Evolutionary conservation across 2,113 vertebrate genomes (phyloP), one percentile per base, ranked within the genome.

Genomic region (Oriolus oriolus): DNA sequence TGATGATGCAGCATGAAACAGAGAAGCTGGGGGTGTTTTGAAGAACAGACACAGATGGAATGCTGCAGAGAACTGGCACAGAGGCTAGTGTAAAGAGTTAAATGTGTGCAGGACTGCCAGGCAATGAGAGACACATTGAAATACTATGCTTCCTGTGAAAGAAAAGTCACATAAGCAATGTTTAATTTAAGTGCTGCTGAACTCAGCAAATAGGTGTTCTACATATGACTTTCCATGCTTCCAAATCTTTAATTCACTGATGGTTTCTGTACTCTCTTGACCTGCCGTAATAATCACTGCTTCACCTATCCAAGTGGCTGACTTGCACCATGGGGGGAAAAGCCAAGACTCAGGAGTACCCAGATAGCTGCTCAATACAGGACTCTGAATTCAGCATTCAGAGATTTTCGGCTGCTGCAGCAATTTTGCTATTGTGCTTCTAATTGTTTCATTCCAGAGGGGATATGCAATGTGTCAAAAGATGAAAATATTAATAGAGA

Each of bases 131-230:
- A 83, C 69, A 79, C 27, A 41, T 35, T 87, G 61, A 88, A 95
- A 92, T 2, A 20, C 56, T 74, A 28, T 14, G 13, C 56, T 71
- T 91, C 52, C 64, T 75, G n/a, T 75, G 80, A 74, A 70, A 86
- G 68, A 73, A 52, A 90, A 79, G 63, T 83, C 92, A 89, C 17
- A 2, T 84, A 89, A 95, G 73, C 68, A 57, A 37, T 44, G 39
- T 89, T 95, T 90, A 87, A 88, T 86, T 92, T 90, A 84, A 86
- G 76, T 41, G 73, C 53, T 87, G 90, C 90, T 95, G 89, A 95
- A 78, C 73, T 95, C 84, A 92, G 93, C 95, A 95, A 91, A 79
- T 75, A 86, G 49, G 17, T 90, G 45, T 60, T 95, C 87, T 89
- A 68, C 31, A 37, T 91, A 87, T 64, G 64, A 52, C 49, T 84